These are phyloP conservation scores for Leptogaster cylindrica DNA, from an alignment of 2,888 invertebrate species.

Conservation along the genomic window DNA sequence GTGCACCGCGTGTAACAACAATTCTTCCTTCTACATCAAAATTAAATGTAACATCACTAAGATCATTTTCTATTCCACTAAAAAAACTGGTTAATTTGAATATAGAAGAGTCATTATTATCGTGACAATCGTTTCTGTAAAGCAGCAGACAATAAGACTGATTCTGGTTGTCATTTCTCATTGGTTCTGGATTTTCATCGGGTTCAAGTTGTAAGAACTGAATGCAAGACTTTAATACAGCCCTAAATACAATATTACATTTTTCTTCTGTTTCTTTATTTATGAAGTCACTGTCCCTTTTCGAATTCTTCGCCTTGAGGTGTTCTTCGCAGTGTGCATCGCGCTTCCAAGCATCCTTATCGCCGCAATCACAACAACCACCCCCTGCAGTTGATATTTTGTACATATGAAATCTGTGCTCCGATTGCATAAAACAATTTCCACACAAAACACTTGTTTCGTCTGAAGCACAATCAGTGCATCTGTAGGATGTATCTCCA, in stretches of 20 bases:
- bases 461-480: slow-evolving; percentile 97
- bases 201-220: slow-evolving; percentile 80
- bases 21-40: too few species aligned
- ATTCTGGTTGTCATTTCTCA: slow-evolving; percentile 69
- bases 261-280: slow-evolving; percentile 59
- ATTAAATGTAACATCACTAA: too few species aligned
- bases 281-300: slow-evolving; percentile 57
- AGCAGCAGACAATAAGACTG: slow-evolving; percentile 87
- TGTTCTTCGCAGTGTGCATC: slow-evolving; percentile 88
- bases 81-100: too few species aligned
- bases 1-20: too few species aligned
- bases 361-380: slow-evolving; percentile 97
- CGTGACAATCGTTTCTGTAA: too few species aligned
- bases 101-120: too few species aligned
- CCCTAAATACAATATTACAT: slow-evolving; percentile 67
- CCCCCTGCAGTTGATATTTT: slow-evolving; percentile 97
- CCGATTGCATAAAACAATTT: slow-evolving; percentile 94
- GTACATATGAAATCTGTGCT: slow-evolving; percentile 89
- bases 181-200: slow-evolving; percentile 72
- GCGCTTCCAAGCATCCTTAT: slow-evolving; percentile 89
- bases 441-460: slow-evolving; percentile 98
- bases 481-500: slow-evolving; percentile 97
- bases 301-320: slow-evolving; percentile 60
- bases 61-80: too few species aligned
- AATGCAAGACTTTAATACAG: slow-evolving; percentile 85